A percentile compares a stretch with the other conserved stretches of the same genome.
These are phyloP conservation scores for Leptodactylus fallax DNA, from an alignment of 2,797 vertebrate genomes.

Conservation along the genomic window DNA sequence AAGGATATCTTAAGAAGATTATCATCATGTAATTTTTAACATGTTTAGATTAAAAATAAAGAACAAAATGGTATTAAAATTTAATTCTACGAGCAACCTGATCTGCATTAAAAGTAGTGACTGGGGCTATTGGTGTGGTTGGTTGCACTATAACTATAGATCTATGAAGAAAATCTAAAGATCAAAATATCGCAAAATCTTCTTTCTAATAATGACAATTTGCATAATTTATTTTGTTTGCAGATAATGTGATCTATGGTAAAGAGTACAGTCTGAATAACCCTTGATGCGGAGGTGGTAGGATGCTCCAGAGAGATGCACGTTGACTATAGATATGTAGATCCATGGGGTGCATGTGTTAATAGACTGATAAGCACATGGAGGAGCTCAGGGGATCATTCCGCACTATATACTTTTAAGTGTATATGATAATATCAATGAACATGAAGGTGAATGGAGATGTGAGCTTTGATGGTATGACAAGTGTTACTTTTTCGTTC, in stretches of 20 bases:
- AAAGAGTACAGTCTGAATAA: constrained; percentile 15
- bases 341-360: constrained; percentile 53
- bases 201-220: neutral
- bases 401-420: constrained; percentile 46
- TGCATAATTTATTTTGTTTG: neutral
- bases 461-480: constrained; percentile 24
- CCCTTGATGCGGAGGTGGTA: constrained; percentile 25
- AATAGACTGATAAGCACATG: constrained; percentile 53
- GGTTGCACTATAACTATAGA: neutral
- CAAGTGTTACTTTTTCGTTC: constrained; percentile 13
- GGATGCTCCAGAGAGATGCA: constrained; percentile 23
- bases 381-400: constrained; percentile 25
- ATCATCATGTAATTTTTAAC: too few species aligned
- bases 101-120: neutral
- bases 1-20: too few species aligned
- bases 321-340: constrained; percentile 45
- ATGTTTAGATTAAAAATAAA: neutral
- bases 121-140: neutral
- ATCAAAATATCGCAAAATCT: neutral
- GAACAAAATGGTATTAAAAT: neutral
- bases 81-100: too few species aligned
- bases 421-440: constrained; percentile 58
- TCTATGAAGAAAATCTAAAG: neutral
- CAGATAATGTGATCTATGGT: neutral
- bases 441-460: constrained; percentile 46